Conservation (phyloP, 2,888 invertebrate genomes). For the Phorcus lineatus region DNA sequence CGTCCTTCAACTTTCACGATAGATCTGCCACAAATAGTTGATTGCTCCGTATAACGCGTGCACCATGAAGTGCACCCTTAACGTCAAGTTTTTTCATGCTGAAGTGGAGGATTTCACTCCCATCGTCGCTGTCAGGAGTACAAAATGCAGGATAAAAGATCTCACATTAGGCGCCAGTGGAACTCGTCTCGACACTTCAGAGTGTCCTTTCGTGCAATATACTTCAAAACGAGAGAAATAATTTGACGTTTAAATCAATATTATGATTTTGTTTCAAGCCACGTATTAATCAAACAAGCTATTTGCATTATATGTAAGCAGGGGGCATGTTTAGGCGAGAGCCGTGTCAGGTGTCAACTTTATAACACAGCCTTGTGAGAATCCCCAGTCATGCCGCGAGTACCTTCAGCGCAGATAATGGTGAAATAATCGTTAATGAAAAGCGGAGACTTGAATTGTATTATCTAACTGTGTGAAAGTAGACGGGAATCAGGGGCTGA, state of each 20-base stretch:
- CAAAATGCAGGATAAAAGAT: neutral
- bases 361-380: too few relatives aligned
- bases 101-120: neutral
- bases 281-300: neutral
- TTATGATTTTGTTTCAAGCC: neutral
- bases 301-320: neutral
- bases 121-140: neutral
- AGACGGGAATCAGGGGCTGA: too few relatives aligned
- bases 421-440: too few relatives aligned
- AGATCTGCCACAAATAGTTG: too few relatives aligned
- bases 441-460: too few relatives aligned
- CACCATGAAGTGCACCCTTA: neutral
- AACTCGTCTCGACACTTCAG: neutral
- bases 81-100: neutral
- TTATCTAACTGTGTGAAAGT: too few relatives aligned
- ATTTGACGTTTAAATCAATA: constrained; percentile 3
- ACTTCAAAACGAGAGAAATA: neutral
- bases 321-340: too few relatives aligned
- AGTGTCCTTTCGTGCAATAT: neutral
- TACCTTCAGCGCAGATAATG: too few relatives aligned
- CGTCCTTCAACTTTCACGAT: too few relatives aligned
- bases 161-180: neutral
- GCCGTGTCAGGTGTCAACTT: too few relatives aligned
- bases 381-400: too few relatives aligned
- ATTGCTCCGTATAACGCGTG: neutral